phyloP scores from a whole-genome alignment of 30 jellyfish, hydroid and myxozoan genomes.

The Hydractinia symbiolongicarpus region DNA sequence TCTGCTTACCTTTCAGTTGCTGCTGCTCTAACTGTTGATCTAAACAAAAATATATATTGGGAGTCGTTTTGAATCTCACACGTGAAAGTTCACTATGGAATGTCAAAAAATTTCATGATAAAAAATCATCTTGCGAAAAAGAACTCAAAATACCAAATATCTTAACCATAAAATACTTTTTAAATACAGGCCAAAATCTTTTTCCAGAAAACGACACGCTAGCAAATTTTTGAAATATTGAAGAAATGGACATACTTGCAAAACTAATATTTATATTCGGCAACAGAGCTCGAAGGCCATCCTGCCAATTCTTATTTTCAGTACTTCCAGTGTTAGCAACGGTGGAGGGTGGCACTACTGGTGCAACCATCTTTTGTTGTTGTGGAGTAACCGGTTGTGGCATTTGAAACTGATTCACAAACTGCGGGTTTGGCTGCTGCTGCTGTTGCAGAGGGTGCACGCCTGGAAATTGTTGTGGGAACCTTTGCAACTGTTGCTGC shows the following conservation, averaged over 20 bases:
- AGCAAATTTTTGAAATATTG: neutral
- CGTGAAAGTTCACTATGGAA: no score
- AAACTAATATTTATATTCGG: conserved; percentile 87
- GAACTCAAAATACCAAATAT: no score
- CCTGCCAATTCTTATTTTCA: conserved; percentile 73
- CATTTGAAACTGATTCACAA: conserved; percentile 1
- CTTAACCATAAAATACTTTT: no score
- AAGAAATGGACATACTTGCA: conserved; percentile 42
- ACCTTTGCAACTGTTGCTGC: neutral
- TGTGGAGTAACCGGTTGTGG: neutral
- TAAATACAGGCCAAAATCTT: no score
- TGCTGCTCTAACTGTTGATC: no score
- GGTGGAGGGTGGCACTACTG: neutral
- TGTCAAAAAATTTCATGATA: no score
- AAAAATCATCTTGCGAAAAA: no score
- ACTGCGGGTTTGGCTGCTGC: conserved; percentile 1
- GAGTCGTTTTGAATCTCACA: no score
- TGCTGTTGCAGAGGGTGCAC: conserved; percentile 12
- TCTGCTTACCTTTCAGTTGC: no score
- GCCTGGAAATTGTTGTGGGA: neutral
- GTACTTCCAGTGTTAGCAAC: conserved; percentile 20
- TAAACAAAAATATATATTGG: no score
- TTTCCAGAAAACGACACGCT: no score
- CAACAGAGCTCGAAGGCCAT: conserved; percentile 76
- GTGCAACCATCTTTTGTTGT: neutral